phyloP scores from a whole-genome alignment of 2,113 vertebrate species.

The Dicrurus megarhynchus region DNA sequence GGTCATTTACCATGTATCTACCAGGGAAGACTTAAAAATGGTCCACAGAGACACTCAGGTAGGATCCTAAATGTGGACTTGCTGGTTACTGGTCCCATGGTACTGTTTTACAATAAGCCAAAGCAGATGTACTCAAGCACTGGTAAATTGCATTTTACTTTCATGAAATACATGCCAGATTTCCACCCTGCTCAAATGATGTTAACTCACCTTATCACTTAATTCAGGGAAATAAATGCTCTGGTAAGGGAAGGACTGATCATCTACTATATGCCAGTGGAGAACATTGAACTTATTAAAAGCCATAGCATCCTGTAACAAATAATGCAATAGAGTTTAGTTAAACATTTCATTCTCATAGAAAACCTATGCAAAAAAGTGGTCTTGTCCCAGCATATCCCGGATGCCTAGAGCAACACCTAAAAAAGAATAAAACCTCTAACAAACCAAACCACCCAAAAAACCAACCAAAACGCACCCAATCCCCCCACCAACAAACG shows the following conservation, averaged over 20 bases:
- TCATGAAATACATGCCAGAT: background rate
- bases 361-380: background rate
- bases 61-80: background rate
- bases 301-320: slow-evolving; percentile 90
- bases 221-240: slow-evolving; percentile 87
- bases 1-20: background rate
- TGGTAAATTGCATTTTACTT: background rate
- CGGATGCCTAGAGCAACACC: background rate
- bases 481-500: background rate
- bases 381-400: background rate
- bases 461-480: background rate
- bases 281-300: slow-evolving; percentile 98
- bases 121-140: background rate
- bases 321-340: background rate
- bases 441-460: background rate
- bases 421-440: background rate
- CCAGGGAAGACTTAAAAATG: background rate
- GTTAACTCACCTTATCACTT: slow-evolving; percentile 82
- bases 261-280: slow-evolving; percentile 98
- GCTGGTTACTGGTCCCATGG: background rate
- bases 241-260: slow-evolving; percentile 90
- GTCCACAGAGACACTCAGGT: background rate
- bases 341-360: background rate
- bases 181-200: background rate
- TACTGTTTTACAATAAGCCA: background rate